Conservation (phyloP, 37 sponge, comb jelly and placozoan species). For the Crambe crambe region DNA sequence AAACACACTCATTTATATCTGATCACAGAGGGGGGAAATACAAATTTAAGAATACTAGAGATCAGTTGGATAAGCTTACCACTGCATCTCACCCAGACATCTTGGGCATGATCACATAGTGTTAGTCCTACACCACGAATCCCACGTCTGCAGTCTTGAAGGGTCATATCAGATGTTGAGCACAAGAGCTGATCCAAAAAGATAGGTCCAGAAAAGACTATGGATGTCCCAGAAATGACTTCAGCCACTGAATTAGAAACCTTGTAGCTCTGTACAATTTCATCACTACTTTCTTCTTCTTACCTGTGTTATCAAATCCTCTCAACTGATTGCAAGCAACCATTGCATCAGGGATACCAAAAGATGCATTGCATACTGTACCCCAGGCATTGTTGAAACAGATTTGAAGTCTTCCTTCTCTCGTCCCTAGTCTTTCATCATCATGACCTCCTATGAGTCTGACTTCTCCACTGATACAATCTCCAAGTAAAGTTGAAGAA, state of each 20-base stretch:
- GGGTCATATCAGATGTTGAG: background rate
- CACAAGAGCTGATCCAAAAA: slow-evolving; percentile 5
- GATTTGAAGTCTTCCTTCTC: slow-evolving; percentile 25
- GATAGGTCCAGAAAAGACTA: slow-evolving; percentile 16
- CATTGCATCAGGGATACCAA: slow-evolving; percentile 2
- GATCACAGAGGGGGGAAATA: background rate
- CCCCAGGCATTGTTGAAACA: slow-evolving; percentile 46
- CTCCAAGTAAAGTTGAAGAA: background rate
- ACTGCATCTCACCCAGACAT: slow-evolving; percentile 47
- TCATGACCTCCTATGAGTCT: slow-evolving; percentile 12
- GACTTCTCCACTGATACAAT: slow-evolving; percentile 39
- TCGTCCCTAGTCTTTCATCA: background rate
- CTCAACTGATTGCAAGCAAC: slow-evolving; percentile 7
- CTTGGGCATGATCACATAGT: slow-evolving; percentile 48
- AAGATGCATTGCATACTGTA: slow-evolving; percentile 8
- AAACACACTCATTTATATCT: slow-evolving; percentile 35
- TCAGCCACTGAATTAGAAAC: background rate
- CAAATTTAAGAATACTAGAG: background rate
- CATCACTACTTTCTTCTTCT: background rate
- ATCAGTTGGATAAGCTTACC: background rate
- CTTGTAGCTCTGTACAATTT: no score
- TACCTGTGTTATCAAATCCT: background rate
- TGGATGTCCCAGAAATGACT: background rate
- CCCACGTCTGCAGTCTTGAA: slow-evolving; percentile 14
- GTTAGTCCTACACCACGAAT: background rate